Evolutionary conservation across 2,113 vertebrate species (phyloP).

Genomic region (Ifrita kowaldi): DNA sequence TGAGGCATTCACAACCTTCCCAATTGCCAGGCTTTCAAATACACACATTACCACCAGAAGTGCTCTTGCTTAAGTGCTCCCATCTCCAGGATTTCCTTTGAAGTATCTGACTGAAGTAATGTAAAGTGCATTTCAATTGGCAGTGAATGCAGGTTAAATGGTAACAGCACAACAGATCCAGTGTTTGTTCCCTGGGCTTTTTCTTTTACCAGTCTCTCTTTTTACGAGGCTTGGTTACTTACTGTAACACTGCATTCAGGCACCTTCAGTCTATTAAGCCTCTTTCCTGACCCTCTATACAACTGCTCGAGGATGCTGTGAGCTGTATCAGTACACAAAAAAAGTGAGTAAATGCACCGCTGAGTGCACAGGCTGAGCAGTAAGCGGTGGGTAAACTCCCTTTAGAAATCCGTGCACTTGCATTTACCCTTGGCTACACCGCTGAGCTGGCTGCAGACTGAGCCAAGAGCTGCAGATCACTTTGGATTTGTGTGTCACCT

Average conservation of each 20-base stretch:
- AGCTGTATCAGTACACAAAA: conserved; percentile 46
- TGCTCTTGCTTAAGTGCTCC: conserved; percentile 69
- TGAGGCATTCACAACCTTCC: conserved; percentile 59
- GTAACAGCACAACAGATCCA: conserved; percentile 64
- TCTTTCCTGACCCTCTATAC: conserved; percentile 19
- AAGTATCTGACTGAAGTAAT: conserved; percentile 68
- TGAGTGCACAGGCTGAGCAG: conserved; percentile 40
- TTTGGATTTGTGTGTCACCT: neutral
- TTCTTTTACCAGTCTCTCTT: conserved; percentile 52
- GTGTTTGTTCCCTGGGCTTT: conserved; percentile 60
- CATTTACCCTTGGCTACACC: neutral
- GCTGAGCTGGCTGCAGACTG: neutral
- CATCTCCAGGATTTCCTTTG: conserved; percentile 66
- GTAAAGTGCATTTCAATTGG: conserved; percentile 69
- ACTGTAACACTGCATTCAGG: conserved; percentile 23
- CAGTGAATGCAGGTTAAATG: conserved; percentile 67
- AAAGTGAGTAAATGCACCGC: conserved; percentile 17
- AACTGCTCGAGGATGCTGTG: conserved; percentile 36
- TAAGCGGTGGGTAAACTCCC: neutral
- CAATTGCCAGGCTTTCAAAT: conserved; percentile 65
- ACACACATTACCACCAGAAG: conserved; percentile 67
- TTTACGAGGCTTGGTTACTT: conserved; percentile 19
- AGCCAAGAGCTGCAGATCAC: neutral
- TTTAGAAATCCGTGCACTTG: neutral
- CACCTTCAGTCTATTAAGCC: conserved; percentile 48